Evolutionary conservation across 2,113 vertebrate species (phyloP).

Genomic region (Mirza zaza): DNA sequence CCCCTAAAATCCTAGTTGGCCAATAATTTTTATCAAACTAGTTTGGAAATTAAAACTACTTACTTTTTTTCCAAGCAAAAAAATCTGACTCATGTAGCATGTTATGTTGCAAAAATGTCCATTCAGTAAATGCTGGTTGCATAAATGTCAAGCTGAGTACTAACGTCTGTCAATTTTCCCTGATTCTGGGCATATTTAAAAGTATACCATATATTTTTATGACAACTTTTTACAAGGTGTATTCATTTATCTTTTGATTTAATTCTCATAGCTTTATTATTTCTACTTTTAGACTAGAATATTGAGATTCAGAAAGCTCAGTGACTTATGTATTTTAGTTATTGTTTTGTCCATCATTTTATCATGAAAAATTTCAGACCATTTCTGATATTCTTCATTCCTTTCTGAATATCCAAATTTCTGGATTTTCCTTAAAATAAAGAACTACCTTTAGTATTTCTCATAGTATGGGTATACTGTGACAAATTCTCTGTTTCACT

Average conservation of each 20-base stretch:
- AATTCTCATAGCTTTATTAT: neutral
- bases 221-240: neutral
- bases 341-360: constrained; percentile 21
- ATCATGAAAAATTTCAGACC: neutral
- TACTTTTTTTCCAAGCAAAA: neutral
- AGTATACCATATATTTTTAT: neutral
- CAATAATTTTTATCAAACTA: constrained; percentile 19
- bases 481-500: neutral
- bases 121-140: neutral
- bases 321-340: neutral
- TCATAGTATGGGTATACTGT: neutral
- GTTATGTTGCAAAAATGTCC: neutral
- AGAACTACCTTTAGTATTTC: neutral
- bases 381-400: constrained; percentile 10
- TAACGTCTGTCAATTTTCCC: neutral
- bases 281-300: neutral
- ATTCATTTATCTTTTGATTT: neutral
- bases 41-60: constrained; percentile 43
- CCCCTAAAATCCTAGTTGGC: neutral
- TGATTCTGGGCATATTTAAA: constrained; percentile 2
- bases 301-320: constrained; percentile 11
- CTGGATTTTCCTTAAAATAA: neutral
- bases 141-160: neutral
- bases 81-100: neutral
- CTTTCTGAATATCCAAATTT: neutral